These are phyloP conservation scores for Bombylius discolor DNA, from an alignment of 2,888 invertebrate genomes.

Conservation along the genomic window DNA sequence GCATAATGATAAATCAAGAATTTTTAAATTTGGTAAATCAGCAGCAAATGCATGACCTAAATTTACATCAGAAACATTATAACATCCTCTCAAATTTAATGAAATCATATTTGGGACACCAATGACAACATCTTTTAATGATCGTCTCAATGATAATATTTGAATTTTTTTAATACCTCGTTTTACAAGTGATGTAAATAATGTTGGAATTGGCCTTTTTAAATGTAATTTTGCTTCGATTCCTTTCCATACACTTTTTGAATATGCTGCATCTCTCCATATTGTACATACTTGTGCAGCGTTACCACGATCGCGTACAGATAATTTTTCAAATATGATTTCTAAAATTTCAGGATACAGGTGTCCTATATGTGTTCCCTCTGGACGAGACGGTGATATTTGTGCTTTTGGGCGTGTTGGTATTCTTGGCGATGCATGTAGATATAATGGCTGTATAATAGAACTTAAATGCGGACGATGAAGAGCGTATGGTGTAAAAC, in stretches of 20 bases:
- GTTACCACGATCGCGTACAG: slow-evolving; percentile 76
- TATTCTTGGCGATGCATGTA: slow-evolving; percentile 19
- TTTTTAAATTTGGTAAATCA: slow-evolving; percentile 62
- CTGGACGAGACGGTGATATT: slow-evolving; percentile 31
- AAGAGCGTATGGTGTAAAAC: slow-evolving; percentile 48
- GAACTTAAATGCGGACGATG: slow-evolving; percentile 48
- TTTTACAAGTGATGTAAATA: slow-evolving; percentile 74
- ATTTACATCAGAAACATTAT: slow-evolving; percentile 78
- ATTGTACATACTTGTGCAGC: slow-evolving; percentile 80
- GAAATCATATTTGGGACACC: slow-evolving; percentile 77
- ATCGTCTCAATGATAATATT: slow-evolving; percentile 70
- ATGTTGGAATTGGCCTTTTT: slow-evolving; percentile 64
- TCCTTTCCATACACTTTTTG: slow-evolving; percentile 86
- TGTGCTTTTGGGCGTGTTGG: slow-evolving; percentile 18
- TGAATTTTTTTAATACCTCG: slow-evolving; percentile 82
- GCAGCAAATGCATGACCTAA: slow-evolving; percentile 69
- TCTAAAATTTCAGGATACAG: slow-evolving; percentile 87
- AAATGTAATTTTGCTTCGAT: slow-evolving; percentile 86
- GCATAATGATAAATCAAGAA: slow-evolving; percentile 79
- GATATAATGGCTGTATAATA: slow-evolving; percentile 16
- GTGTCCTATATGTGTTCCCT: slow-evolving; percentile 66
- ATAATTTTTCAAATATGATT: slow-evolving; percentile 79
- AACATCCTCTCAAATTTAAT: slow-evolving; percentile 84
- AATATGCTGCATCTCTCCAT: slow-evolving; percentile 88
- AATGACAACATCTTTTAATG: slow-evolving; percentile 71